phyloP scores from a whole-genome alignment of 2,888 invertebrate species.

The Morinoia aosen region DNA sequence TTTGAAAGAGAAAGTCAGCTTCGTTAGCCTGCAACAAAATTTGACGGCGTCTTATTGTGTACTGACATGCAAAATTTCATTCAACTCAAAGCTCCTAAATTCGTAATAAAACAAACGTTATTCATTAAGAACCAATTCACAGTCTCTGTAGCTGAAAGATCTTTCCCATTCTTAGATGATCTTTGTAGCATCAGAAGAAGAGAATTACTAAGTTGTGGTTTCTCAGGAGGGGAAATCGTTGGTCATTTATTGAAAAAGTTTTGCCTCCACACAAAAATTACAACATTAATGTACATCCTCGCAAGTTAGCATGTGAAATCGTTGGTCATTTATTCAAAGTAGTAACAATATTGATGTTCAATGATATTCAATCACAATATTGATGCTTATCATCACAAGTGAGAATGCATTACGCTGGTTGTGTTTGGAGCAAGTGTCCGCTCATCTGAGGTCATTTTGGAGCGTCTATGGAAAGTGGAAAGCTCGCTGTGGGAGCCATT shows the following conservation, averaged over 20 bases:
- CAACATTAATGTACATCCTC: too few species aligned
- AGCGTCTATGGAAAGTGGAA: not conserved
- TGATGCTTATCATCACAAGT: too few species aligned
- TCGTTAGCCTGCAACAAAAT: not conserved
- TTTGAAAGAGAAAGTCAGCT: too few species aligned
- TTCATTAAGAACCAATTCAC: not conserved
- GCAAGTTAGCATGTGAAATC: not conserved
- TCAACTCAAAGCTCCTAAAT: not conserved
- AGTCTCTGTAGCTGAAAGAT: not conserved
- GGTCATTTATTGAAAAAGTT: too few species aligned
- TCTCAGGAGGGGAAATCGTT: too few species aligned
- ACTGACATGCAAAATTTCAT: not conserved
- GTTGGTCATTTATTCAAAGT: too few species aligned
- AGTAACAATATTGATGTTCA: too few species aligned
- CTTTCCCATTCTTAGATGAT: not conserved
- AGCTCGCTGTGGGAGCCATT: not conserved
- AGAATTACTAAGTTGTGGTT: too few species aligned
- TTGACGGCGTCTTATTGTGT: not conserved
- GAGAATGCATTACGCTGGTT: not conserved
- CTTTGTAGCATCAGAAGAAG: too few species aligned
- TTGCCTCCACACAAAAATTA: too few species aligned
- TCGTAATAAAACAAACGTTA: not conserved
- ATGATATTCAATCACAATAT: too few species aligned
- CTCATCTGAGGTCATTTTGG: not conserved
- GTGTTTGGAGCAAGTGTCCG: not conserved